Percentiles rank a stretch among this genome's conserved stretches.
These are phyloP conservation scores for Erannis defoliaria DNA, from an alignment of 2,888 invertebrate genomes.

Conservation along the genomic window DNA sequence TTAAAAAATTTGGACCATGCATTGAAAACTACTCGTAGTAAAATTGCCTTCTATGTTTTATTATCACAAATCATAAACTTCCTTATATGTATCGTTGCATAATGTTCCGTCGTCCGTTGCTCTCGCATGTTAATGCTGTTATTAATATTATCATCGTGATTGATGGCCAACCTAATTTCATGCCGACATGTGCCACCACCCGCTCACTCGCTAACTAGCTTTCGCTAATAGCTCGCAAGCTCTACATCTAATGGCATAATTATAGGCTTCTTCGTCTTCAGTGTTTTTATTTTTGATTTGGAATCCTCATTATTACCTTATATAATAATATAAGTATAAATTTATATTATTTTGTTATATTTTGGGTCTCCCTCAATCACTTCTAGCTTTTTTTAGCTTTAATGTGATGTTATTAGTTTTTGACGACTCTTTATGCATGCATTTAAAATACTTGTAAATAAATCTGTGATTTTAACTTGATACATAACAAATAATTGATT, in stretches of 20 bases:
- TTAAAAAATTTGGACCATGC: no score
- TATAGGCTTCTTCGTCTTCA: slow-evolving; percentile 20
- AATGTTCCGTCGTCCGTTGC: slow-evolving; percentile 17
- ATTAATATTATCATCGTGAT: slow-evolving; percentile 60
- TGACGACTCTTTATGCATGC: no score
- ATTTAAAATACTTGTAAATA: no score
- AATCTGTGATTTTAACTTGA: no score
- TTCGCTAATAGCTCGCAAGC: slow-evolving; percentile 44
- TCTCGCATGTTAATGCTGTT: slow-evolving; percentile 43
- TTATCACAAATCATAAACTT: not conserved
- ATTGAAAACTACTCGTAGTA: no score
- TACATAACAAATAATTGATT: no score
- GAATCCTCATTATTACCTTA: not conserved
- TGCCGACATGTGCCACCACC: slow-evolving; percentile 40
- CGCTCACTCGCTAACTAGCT: slow-evolving; percentile 48
- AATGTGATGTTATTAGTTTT: no score
- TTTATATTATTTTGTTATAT: no score
- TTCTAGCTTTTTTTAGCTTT: no score
- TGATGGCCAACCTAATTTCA: slow-evolving; percentile 62
- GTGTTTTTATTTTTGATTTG: not conserved
- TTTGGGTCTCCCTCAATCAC: no score
- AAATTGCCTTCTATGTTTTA: not conserved
- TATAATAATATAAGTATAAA: not conserved
- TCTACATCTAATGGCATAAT: slow-evolving; percentile 20
- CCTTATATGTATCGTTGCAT: slow-evolving; percentile 22